Evolutionary conservation across 1,140 invertebrate genomes (phyloP).

Genomic region (Adoxophyes honmai): DNA sequence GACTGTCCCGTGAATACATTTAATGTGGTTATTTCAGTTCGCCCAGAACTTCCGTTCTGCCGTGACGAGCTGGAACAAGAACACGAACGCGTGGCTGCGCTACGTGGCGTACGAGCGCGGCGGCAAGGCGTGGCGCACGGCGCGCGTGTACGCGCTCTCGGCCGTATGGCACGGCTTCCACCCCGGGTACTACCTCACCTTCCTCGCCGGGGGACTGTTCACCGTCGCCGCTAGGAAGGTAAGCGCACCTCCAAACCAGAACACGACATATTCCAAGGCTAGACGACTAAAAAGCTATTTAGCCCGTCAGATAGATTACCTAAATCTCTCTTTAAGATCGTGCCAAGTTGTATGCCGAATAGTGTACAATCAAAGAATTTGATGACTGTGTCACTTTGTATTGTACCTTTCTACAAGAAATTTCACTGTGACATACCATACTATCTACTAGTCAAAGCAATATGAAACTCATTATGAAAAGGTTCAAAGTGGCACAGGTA

Average conservation of each 20-base stretch:
- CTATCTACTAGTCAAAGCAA: too few relatives aligned
- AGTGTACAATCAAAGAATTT: too few relatives aligned
- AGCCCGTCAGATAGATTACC: too few relatives aligned
- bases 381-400: too few relatives aligned
- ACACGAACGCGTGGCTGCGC: conserved; percentile 94
- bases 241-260: conserved; percentile 36
- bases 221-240: conserved; percentile 90
- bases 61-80: conserved; percentile 94
- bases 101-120: conserved; percentile 91
- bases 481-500: too few relatives aligned
- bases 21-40: conserved; percentile 74
- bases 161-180: conserved; percentile 99
- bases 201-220: conserved; percentile 91
- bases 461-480: too few relatives aligned
- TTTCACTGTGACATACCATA: too few relatives aligned
- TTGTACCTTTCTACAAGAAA: too few relatives aligned
- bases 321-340: too few relatives aligned
- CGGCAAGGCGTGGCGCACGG: conserved; percentile 78
- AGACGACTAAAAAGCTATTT: too few relatives aligned
- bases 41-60: conserved; percentile 87
- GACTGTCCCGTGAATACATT: neutral
- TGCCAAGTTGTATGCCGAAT: too few relatives aligned
- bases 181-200: conserved; percentile 98
- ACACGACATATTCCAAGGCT: too few relatives aligned
- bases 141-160: conserved; percentile 91